Evolutionary conservation across 2,888 invertebrate species (phyloP), one percentile per base, ranked within the genome.

Genomic region (Nemoura dubitans): DNA sequence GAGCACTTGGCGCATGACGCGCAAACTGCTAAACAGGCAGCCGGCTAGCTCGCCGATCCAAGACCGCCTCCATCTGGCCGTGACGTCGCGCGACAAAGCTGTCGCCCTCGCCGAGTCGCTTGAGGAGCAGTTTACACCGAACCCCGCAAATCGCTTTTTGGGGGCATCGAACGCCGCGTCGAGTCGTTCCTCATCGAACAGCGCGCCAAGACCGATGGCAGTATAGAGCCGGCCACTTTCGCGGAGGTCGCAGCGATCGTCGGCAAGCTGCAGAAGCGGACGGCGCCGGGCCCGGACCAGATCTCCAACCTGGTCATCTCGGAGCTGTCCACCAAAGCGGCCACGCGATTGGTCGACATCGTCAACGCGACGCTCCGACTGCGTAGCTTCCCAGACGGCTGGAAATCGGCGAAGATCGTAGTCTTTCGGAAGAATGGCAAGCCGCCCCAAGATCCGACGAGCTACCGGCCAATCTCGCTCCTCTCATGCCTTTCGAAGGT

Each of bases 401-500:
- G 27, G 27, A 90, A 89, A 87, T 87, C 77, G 3, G 88, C 89
- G 25, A 88, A 85, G 82, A 86, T 89, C 43, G 88, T 89, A 7
- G 86, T 88, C 42, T 87, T 90, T 25, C 88, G 83, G 0, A 90
- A 90, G 88, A 88, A 89, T 10, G 88, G 87, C 59, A 90, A 90
- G 88, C 80, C 84, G n/a, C 86, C 85, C 0, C 30, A 36, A 7
- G n/a, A 85, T 42, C 86, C 89, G 7, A 82, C 14, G 30, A 89
- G 86, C 80, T 90, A 90, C 84, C 86, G 89, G 30, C 89, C 89
- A 1, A 89, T 90, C 21, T 88, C 88, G 14, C 88, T 90, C 5
- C 88, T 90, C 2, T 78, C 87, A 25, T 85, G 85, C 59, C 30
- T 89, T 21, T 87, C 89, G 59, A 90, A 90, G 87, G 5, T 90